Evolutionary conservation across 2,888 invertebrate species (phyloP).

Genomic region (Pandemis heparana): DNA sequence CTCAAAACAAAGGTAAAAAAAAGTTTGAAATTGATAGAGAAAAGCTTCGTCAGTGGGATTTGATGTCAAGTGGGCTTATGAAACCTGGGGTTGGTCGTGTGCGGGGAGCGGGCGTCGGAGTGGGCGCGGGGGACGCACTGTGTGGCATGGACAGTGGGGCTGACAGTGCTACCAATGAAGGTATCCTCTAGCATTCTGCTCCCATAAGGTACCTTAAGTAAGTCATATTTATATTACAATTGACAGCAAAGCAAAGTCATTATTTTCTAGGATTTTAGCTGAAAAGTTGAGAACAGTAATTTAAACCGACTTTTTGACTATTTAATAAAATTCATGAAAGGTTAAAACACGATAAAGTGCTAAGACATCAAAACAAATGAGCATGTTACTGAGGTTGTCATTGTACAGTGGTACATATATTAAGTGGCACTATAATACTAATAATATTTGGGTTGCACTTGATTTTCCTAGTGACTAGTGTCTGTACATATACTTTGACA

Average conservation of each 20-base stretch:
- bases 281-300: conserved; percentile 58
- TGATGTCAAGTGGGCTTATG: conserved; percentile 93
- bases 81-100: conserved; percentile 75
- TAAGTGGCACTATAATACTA: conserved; percentile 40
- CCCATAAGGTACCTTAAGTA: conserved; percentile 80
- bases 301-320: not conserved
- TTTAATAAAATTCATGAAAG: conserved; percentile 45
- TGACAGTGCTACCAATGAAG: conserved; percentile 81
- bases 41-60: conserved; percentile 94
- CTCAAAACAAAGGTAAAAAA: conserved; percentile 62
- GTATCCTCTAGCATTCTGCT: conserved; percentile 82
- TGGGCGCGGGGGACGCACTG: conserved; percentile 68
- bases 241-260: conserved; percentile 79
- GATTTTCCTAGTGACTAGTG: conserved; percentile 22
- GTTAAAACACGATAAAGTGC: conserved; percentile 77
- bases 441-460: conserved; percentile 37
- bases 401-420: conserved; percentile 30
- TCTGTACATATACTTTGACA: conserved; percentile 56
- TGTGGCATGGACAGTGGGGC: conserved; percentile 77
- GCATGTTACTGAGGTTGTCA: conserved; percentile 60
- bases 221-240: conserved; percentile 74
- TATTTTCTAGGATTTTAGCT: conserved; percentile 55
- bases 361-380: conserved; percentile 54
- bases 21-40: conserved; percentile 92
- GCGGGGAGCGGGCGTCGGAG: conserved; percentile 65